A percentile compares a stretch with the other conserved stretches of the same genome.
Evolutionary conservation across 2,797 vertebrate genomes (phyloP).

Genomic region (Acanthopagrus latus): DNA sequence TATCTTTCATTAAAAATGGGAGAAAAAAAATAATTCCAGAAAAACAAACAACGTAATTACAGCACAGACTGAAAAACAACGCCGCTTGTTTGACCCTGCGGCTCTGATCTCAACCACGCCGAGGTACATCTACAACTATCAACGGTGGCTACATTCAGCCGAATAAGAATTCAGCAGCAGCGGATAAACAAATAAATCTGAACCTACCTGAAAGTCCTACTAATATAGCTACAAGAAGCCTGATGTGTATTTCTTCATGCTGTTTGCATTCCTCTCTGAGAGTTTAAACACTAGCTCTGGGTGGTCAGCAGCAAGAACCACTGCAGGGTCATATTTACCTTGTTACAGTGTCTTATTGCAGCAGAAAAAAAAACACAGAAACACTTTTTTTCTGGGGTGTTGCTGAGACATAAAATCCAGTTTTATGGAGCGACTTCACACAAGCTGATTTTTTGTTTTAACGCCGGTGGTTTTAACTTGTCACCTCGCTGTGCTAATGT

Average conservation of each 20-base stretch:
- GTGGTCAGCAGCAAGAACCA: slow-evolving; percentile 2
- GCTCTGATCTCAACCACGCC: neutral
- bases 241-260: slow-evolving; percentile 9
- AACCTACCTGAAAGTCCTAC: neutral
- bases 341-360: slow-evolving; percentile 10
- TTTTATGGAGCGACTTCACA: neutral
- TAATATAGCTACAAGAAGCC: slow-evolving; percentile 2
- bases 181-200: slow-evolving; percentile 24
- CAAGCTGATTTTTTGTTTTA: slow-evolving; percentile 6
- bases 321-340: slow-evolving; percentile 13
- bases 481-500: neutral
- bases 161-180: slow-evolving; percentile 30
- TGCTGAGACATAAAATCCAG: neutral
- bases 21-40: slow-evolving; percentile 5
- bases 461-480: neutral
- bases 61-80: neutral
- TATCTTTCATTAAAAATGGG: slow-evolving; percentile 11
- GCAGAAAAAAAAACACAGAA: slow-evolving; percentile 5
- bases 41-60: slow-evolving; percentile 3
- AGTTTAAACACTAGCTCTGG: slow-evolving; percentile 18
- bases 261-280: slow-evolving; percentile 3
- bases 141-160: slow-evolving; percentile 9
- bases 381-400: neutral
- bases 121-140: slow-evolving; percentile 8
- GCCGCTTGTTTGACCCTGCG: neutral